Base-by-base conservation (phyloP, 2,888 invertebrate genomes). In the Carabus problematicus region DNA sequence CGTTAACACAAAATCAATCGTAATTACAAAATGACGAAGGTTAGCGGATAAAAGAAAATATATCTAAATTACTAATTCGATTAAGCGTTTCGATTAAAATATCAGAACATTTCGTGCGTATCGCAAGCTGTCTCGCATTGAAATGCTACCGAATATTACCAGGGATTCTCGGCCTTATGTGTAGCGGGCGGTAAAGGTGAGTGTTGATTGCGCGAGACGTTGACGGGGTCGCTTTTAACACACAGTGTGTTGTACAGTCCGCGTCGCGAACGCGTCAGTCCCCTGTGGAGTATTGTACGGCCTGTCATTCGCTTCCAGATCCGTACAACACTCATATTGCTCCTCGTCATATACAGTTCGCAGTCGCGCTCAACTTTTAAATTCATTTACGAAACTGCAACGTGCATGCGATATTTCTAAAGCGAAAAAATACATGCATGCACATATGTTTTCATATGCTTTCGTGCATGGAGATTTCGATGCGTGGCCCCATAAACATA, bases 211-310 rank as follows among this genome's bases (percentile, higher is more conserved):
- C 14, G 18, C 52, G 16, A 12, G 6, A 11, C 52, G 52, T 8
- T 29, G 52, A 52, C 52, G 60, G 67, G 67, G 67, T 68, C 43
- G 67, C 42, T 68, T 68, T 68, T 49, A 66, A 58, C 61, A 52
- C 41, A 41, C 47, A 42, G 45, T 54, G 64, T 47, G 56, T 56
- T 71, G 74, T 74, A 72, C 70, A 73, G 73, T 73, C 71, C 73
- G 73, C 67, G 73, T 70, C 71, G 71, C 72, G 71, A 74, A 56
- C 56, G 75, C 76, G 76, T 76, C 75, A 77, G 76, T 76, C 78
- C 78, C 79, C 75, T 74, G 73, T 73, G 75, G 74, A 71, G 75
- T 77, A 79, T 80, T 80, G 79, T 80, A 74, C 75, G 76, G 76
- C 76, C 78, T 77, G 77, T 77, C 79, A 79, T 79, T 67, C 60